A percentile compares a stretch with the other conserved stretches of the same genome.
Conservation (phyloP, 2,888 invertebrate genomes). For the Drosophila mettleri region DNA sequence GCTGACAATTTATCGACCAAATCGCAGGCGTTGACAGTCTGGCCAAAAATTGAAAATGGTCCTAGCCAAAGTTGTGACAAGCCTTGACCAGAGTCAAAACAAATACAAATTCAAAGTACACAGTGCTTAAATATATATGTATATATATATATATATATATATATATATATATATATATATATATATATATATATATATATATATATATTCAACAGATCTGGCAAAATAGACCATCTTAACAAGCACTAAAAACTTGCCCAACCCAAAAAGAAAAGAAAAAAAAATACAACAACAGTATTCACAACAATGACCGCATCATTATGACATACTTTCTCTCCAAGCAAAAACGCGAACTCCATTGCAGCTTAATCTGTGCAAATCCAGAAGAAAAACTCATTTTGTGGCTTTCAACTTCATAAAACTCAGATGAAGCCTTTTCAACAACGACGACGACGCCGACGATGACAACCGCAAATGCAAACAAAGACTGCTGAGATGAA, state of each 20-base stretch:
- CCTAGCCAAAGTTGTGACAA: constrained; percentile 38
- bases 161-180: constrained; percentile 1
- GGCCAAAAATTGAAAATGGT: constrained; percentile 47
- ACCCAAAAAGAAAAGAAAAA: constrained; percentile 3
- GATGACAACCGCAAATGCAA: constrained; percentile 6
- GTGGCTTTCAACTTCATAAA: constrained; percentile 67
- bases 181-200: constrained; percentile 3
- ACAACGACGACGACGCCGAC: neutral
- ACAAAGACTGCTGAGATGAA: neutral
- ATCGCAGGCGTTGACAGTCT: constrained; percentile 47
- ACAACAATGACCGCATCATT: constrained; percentile 45
- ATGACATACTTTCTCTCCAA: constrained; percentile 39
- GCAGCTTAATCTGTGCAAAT: constrained; percentile 78
- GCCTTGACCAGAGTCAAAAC: constrained; percentile 33
- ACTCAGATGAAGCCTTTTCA: constrained; percentile 48
- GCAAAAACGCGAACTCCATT: constrained; percentile 50
- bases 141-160: constrained; percentile 8
- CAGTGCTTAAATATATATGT: constrained; percentile 11
- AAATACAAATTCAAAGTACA: constrained; percentile 43
- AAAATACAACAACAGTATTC: constrained; percentile 12
- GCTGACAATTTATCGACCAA: constrained; percentile 55
- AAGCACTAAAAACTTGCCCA: constrained; percentile 50
- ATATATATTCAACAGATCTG: constrained; percentile 10
- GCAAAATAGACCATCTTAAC: constrained; percentile 45
- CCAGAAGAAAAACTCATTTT: constrained; percentile 72